Base-by-base conservation (phyloP, 2,888 invertebrate species). In the Lasioglossum villosulum region DNA sequence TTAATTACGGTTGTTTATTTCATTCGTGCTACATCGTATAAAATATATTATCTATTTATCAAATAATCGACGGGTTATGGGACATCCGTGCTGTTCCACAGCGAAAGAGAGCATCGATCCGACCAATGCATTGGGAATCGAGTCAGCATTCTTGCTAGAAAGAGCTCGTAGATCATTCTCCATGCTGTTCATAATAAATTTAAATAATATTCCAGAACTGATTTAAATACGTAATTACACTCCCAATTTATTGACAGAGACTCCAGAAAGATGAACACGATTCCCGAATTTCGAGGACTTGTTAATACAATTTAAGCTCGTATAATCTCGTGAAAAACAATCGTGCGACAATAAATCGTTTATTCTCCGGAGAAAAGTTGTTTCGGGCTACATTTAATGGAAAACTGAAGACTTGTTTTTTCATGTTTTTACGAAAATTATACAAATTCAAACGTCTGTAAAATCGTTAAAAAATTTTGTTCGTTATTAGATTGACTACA, bases 1-100 rank as follows among this genome's bases (percentile, higher is more conserved):
- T 71, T 71, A 71, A 71, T 71, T 71, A 45, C 27, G 71, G 27
- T 23, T 27, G 42, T 71, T 71, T 71, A 45, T 71, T 71, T 71
- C 27, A 16, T 4, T n/a, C 39, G 39, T 14, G 23, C 39, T 14
- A n/a, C 4, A 4, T 23, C 30, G n/a, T 16, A 45, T 45, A 71
- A 27, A 45, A 42, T 27, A 27, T 42, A 45, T 71, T 23, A 42
- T 14, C 19, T 6, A 27, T 16, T 71, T 45, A 71, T 27, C 16
- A 16, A 27, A 71, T 27, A 45, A 42, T 71, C 27, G 42, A 71
- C 39, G 16, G 5, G 27, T 42, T 45, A 42, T 71, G 27, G 42
- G 71, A 27, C 16, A 5, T 42, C 12, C 42, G 16, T 16, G 71
- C 27, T 27, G 23, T 16, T 30, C 30, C 27, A 16, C 16, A 59